Base-by-base conservation (phyloP, 2,113 vertebrate species). In the Brachypteracias leptosomus region DNA sequence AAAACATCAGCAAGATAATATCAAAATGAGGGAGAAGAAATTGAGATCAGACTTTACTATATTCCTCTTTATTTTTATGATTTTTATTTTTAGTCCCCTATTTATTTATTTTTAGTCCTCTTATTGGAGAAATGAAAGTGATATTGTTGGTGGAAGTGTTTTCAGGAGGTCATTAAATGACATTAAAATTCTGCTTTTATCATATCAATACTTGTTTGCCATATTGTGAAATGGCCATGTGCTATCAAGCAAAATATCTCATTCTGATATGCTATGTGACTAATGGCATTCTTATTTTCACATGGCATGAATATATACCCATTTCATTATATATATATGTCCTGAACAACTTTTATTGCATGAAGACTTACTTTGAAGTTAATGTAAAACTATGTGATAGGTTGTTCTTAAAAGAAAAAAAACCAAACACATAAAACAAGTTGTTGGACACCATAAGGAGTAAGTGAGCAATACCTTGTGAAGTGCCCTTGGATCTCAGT, bases 401-500 rank as follows among this genome's bases (percentile, higher is more conserved):
- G 11, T 65, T 85, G 35, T 28, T 93, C 46, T 80, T 87, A 79
- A 95, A 73, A 77, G 33, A 59, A 83, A 72, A 59, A 85, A 65
- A 82, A 79, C 58, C 52, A 46, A 66, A 7, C 19, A 18, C 20
- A 90, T 85, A 62, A 51, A 87, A 51, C 26, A 88, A 93, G 92
- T 51, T 52, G 24, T 71, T 10, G 6, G 26, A 33, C 36, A 88
- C 54, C 72, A 31, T 33, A 33, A 94, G 35, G 52, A 79, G 62
- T 82, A 88, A 92, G 67, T 82, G 80, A 55, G 58, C 42, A 95
- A 88, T 86, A 73, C 33, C 31, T 81, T 89, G 38, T 89, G 52
- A 96, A 85, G 58, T 96, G 47, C 73, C 88, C 94, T 96, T 96
- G 88, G 25, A 89, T 89, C 28, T 91, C 21, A 88, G 76, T 78